Evolutionary conservation across 2,797 vertebrate species (phyloP).

Genomic region (Sebastes dallii): DNA sequence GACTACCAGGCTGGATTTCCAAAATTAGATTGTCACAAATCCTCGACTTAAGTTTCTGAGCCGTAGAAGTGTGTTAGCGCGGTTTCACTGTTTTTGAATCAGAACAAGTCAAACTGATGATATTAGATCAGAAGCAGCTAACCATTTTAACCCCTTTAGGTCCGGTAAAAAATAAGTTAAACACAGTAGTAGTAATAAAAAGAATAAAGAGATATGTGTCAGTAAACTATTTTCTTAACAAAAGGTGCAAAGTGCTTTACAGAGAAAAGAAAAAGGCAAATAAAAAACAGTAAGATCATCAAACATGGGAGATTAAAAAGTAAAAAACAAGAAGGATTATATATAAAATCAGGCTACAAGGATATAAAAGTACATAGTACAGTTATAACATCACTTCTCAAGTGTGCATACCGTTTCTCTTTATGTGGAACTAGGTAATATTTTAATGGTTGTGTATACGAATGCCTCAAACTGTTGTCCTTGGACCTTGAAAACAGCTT

Average conservation of each 20-base stretch:
- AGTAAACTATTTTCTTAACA: background rate
- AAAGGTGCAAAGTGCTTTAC: background rate
- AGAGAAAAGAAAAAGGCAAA: background rate
- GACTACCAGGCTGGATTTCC: constrained; percentile 22
- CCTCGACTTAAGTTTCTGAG: constrained; percentile 26
- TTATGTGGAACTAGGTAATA: constrained; percentile 84
- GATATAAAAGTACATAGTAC: background rate
- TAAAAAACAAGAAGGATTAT: background rate
- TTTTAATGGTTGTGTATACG: constrained; percentile 90
- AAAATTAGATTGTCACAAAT: constrained; percentile 61
- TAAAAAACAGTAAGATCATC: background rate
- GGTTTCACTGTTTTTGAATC: constrained; percentile 14
- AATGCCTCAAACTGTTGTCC: constrained; percentile 83
- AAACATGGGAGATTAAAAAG: background rate
- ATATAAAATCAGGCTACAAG: background rate
- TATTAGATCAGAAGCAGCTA: background rate
- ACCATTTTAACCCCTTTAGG: background rate
- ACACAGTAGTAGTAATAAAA: background rate
- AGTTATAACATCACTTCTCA: constrained; percentile 93
- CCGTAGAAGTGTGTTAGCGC: background rate
- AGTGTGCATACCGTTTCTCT: constrained; percentile 93
- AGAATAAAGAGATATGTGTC: background rate
- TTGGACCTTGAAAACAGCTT: constrained; percentile 82
- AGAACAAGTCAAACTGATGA: background rate
- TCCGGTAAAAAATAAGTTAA: background rate